Percentiles rank a stretch among this genome's conserved stretches.
Conservation (phyloP, 1,140 invertebrate genomes). For the Gonioctena quinquepunctata region DNA sequence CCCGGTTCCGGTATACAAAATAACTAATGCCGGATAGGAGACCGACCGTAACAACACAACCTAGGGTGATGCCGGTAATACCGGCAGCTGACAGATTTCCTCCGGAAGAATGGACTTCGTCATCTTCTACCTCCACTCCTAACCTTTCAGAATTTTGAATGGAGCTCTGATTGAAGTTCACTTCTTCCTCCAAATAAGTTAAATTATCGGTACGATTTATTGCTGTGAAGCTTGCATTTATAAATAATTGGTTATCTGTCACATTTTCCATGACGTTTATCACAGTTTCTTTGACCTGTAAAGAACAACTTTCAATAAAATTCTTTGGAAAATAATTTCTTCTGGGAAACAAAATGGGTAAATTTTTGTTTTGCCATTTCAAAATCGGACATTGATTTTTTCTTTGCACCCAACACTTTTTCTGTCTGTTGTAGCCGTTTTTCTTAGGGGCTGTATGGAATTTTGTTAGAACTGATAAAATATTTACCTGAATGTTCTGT, state of each 20-base stretch:
- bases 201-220: slow-evolving; percentile 44
- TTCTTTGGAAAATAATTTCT: no score
- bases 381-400: no score
- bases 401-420: no score
- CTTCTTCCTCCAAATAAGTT: slow-evolving; percentile 37
- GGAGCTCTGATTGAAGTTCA: slow-evolving; percentile 37
- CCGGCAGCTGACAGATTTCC: slow-evolving; percentile 65
- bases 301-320: no score
- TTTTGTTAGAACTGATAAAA: no score
- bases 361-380: no score
- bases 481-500: no score
- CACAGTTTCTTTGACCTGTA: slow-evolving; percentile 38
- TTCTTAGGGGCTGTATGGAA: no score
- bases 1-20: slow-evolving; percentile 74
- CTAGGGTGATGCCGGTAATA: slow-evolving; percentile 75
- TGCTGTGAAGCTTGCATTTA: slow-evolving; percentile 37
- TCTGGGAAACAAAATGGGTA: no score
- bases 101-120: slow-evolving; percentile 20
- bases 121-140: slow-evolving; percentile 20
- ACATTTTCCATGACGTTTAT: slow-evolving; percentile 38
- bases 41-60: slow-evolving; percentile 67
- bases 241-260: slow-evolving; percentile 34
- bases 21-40: slow-evolving; percentile 72
- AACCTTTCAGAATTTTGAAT: slow-evolving; percentile 32
- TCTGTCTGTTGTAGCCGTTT: no score